phyloP scores from a whole-genome alignment of 2,797 vertebrate species.

The Cichlasoma orientale region DNA sequence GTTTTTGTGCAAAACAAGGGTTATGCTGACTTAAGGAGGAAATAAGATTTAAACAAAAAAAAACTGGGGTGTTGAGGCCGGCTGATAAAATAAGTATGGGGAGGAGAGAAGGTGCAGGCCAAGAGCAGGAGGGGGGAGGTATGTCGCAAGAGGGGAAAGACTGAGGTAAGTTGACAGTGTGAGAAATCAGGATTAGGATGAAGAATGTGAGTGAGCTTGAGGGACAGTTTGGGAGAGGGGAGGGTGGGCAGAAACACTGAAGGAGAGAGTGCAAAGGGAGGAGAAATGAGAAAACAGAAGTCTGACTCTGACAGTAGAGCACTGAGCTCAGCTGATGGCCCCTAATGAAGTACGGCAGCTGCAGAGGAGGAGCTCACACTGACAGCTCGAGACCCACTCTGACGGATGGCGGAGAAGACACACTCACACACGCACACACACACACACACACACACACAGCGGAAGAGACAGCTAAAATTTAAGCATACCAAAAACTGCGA shows the following conservation, averaged over 20 bases:
- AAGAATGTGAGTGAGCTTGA: constrained; percentile 50
- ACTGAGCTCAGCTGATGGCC: constrained; percentile 72
- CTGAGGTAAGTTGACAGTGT: constrained; percentile 51
- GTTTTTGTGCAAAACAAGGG: neutral
- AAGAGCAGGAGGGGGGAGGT: neutral
- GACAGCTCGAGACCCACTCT: constrained; percentile 60
- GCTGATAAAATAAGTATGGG: neutral
- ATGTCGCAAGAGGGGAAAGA: constrained; percentile 8
- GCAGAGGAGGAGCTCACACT: constrained; percentile 69
- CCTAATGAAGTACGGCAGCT: constrained; percentile 75
- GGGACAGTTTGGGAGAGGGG: constrained; percentile 29
- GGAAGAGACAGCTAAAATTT: constrained; percentile 42
- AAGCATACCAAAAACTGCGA: constrained; percentile 46
- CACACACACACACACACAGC: constrained; percentile 12
- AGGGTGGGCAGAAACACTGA: neutral
- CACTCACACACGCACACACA: constrained; percentile 20
- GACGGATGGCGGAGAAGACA: constrained; percentile 50
- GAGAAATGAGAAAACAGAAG: constrained; percentile 51
- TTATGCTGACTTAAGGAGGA: neutral
- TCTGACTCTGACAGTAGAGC: constrained; percentile 68
- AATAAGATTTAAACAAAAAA: neutral
- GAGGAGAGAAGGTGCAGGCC: constrained; percentile 12
- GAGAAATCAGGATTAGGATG: constrained; percentile 51
- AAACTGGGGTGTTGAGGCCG: neutral
- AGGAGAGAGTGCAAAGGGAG: constrained; percentile 3